These are phyloP conservation scores for Acipenser oxyrinchus DNA, from an alignment of 2,797 vertebrate genomes.

Conservation along the genomic window DNA sequence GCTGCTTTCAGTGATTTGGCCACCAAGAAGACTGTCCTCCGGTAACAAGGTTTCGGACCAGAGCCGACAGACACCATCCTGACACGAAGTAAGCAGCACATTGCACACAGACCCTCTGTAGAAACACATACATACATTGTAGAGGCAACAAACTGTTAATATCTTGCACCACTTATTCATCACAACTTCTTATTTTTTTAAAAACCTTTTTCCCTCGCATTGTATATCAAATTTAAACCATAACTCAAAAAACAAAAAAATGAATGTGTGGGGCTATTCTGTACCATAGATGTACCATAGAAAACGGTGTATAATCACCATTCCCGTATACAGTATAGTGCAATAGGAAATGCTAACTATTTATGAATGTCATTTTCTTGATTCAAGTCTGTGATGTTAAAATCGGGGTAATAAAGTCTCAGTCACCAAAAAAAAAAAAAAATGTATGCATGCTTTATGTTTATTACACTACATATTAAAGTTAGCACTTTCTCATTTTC, in stretches of 20 bases:
- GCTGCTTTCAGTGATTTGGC: constrained; percentile 88
- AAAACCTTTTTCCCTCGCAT: too few relatives aligned
- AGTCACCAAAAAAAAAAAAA: not conserved
- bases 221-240: too few relatives aligned
- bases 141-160: not conserved
- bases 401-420: not conserved
- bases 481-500: not conserved
- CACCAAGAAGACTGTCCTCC: constrained; percentile 86
- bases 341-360: too few relatives aligned
- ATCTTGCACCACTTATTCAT: not conserved
- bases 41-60: constrained; percentile 92
- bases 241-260: too few relatives aligned
- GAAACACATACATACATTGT: constrained; percentile 22
- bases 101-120: constrained; percentile 89
- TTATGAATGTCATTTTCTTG: too few relatives aligned
- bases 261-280: too few relatives aligned
- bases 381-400: not conserved
- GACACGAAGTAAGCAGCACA: constrained; percentile 89
- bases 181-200: too few relatives aligned
- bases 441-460: not conserved
- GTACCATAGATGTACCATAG: too few relatives aligned
- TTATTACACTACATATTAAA: not conserved
- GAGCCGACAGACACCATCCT: constrained; percentile 88
- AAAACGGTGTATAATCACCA: too few relatives aligned
- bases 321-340: too few relatives aligned